Conservation (phyloP, 2,113 vertebrate species). For the Pangasianodon gigas region DNA sequence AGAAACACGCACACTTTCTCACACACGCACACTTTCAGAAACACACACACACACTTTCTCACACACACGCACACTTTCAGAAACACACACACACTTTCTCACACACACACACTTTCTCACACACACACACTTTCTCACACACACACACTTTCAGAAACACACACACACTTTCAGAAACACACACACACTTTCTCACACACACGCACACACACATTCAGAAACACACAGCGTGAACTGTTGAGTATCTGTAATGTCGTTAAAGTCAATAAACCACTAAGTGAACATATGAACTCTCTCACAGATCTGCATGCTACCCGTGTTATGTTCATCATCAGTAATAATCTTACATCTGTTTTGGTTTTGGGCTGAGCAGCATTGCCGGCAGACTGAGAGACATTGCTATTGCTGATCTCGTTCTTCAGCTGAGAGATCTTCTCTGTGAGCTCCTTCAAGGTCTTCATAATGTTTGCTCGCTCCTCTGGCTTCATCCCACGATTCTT, state of each 20-base stretch:
- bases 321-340: neutral
- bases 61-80: too few relatives aligned
- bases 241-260: neutral
- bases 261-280: neutral
- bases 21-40: too few relatives aligned
- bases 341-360: conserved; percentile 88
- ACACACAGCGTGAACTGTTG: too few relatives aligned
- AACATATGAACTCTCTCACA: neutral
- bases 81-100: too few relatives aligned
- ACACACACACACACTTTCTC: too few relatives aligned
- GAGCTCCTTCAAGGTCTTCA: conserved; percentile 96
- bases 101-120: too few relatives aligned
- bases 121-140: too few relatives aligned
- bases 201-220: neutral
- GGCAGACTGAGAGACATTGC: conserved; percentile 72
- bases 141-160: neutral
- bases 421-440: conserved; percentile 90
- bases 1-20: too few relatives aligned
- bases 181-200: neutral
- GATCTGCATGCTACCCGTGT: neutral
- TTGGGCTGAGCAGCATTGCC: conserved; percentile 78
- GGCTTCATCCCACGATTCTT: conserved; percentile 92
- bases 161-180: neutral
- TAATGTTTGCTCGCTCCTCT: conserved; percentile 92
- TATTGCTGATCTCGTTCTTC: conserved; percentile 90